These are phyloP conservation scores for Empis livida DNA, from an alignment of 2,888 invertebrate species.

Conservation along the genomic window DNA sequence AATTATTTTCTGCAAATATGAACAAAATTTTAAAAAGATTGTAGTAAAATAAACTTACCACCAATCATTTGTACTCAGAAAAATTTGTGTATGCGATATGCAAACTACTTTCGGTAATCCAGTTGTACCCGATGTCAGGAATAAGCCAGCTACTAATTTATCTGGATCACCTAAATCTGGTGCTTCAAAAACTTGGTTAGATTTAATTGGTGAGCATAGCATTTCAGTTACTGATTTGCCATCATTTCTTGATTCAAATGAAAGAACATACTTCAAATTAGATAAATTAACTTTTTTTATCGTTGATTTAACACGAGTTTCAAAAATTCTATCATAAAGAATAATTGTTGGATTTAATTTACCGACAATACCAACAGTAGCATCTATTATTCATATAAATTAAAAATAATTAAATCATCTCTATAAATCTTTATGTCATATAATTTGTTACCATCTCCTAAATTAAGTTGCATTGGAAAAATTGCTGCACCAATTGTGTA, in stretches of 20 bases:
- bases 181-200: background rate
- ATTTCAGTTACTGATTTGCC: background rate
- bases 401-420: no score
- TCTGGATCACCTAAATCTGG: background rate
- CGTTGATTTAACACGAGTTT: background rate
- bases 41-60: no score
- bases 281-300: background rate
- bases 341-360: background rate
- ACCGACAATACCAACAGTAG: background rate
- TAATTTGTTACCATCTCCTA: slow-evolving; percentile 1
- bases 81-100: slow-evolving; percentile 1
- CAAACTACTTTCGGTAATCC: slow-evolving; percentile 4
- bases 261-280: slow-evolving; percentile 1
- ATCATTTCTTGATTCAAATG: slow-evolving; percentile 1
- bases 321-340: background rate
- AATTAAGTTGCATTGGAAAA: slow-evolving; percentile 1
- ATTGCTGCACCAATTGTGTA: background rate
- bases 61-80: no score
- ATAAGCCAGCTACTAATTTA: background rate
- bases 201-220: background rate
- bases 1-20: no score
- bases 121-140: slow-evolving; percentile 3
- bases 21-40: no score
- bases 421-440: background rate
- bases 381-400: background rate